A percentile compares a stretch with the other conserved stretches of the same genome.
Conservation (phyloP, 2,888 invertebrate species). For the Sarcophaga carnaria region DNA sequence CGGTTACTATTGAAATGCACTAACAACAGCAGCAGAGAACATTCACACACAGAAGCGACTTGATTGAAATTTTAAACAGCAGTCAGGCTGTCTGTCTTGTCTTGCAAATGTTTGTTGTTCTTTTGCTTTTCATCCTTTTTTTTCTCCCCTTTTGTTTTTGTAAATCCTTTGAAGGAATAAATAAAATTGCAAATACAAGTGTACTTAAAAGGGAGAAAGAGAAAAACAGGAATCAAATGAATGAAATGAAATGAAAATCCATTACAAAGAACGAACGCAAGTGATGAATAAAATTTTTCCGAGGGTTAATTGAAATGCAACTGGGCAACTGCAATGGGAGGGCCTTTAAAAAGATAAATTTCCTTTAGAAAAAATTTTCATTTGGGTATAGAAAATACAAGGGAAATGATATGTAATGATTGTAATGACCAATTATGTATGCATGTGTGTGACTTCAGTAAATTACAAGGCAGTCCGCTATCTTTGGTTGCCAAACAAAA, state of each 20-base stretch:
- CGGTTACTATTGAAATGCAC: constrained; percentile 48
- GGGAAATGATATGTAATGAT: too few species aligned
- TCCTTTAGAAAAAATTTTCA: too few species aligned
- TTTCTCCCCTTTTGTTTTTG: neutral
- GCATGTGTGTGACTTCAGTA: too few species aligned
- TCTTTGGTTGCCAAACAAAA: too few species aligned
- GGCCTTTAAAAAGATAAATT: constrained; percentile 9
- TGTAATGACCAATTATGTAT: too few species aligned
- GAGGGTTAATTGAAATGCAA: neutral
- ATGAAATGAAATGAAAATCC: constrained; percentile 22
- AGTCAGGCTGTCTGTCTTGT: constrained; percentile 66
- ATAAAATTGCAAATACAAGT: constrained; percentile 60
- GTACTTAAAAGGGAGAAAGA: constrained; percentile 34
- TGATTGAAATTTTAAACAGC: constrained; percentile 68
- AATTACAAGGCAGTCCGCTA: too few species aligned
- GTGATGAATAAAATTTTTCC: constrained; percentile 60
- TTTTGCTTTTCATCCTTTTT: constrained; percentile 19
- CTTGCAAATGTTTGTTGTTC: constrained; percentile 22
- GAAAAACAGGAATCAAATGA: constrained; percentile 25
- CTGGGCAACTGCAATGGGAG: neutral
- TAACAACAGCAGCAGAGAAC: constrained; percentile 10
- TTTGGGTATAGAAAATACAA: too few species aligned
- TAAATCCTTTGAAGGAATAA: constrained; percentile 49
- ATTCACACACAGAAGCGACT: constrained; percentile 50
- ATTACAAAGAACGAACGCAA: constrained; percentile 46